Evolutionary conservation across 2,888 invertebrate species (phyloP), one percentile per base, ranked within the genome.

Genomic region (Cerceris rybyensis): DNA sequence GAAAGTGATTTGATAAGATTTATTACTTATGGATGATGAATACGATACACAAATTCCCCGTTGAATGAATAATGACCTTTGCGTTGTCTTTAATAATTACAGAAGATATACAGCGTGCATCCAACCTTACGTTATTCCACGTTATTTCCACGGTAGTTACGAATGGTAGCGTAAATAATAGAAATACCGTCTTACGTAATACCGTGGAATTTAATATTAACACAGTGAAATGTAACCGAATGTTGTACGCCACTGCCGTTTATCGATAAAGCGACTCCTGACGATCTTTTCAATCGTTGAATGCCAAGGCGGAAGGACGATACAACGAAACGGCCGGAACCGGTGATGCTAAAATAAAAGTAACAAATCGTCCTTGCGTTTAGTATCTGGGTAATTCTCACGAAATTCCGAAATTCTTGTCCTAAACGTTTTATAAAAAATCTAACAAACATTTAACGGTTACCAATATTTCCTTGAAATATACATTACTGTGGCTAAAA

Each of bases 321-420:
- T 11, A 55, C 42, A 41, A 42, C 54, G 54, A 55, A 65, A 65
- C 54, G 54, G 41, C 16, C 14, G 14, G 39, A 39, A 9, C 55
- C 16, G n/a, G 41, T 6, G 54, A 14, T 16, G 28, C 9, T 43
- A 55, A 28, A 28, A n/a, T 16, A 14, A n/a, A 13, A 43, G 49
- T 59, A 41, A n/a, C 9, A 13, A 49, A 43, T 11, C 28, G 58
- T 68, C 68, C 59, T 68, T 59, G 67, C 11, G 28, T 6, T 28
- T 28, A 28, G 28, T 28, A 49, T 16, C n/a, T n/a, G n/a, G n/a
- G n/a, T n/a, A n/a, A n/a, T n/a, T n/a, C n/a, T n/a, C n/a, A n/a
- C n/a, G n/a, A n/a, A n/a, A n/a, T n/a, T n/a, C n/a, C n/a, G n/a
- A n/a, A n/a, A n/a, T n/a, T n/a, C n/a, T n/a, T n/a, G n/a, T n/a